Conservation (phyloP, 1,140 invertebrate species). For the Octopus bimaculoides region DNA sequence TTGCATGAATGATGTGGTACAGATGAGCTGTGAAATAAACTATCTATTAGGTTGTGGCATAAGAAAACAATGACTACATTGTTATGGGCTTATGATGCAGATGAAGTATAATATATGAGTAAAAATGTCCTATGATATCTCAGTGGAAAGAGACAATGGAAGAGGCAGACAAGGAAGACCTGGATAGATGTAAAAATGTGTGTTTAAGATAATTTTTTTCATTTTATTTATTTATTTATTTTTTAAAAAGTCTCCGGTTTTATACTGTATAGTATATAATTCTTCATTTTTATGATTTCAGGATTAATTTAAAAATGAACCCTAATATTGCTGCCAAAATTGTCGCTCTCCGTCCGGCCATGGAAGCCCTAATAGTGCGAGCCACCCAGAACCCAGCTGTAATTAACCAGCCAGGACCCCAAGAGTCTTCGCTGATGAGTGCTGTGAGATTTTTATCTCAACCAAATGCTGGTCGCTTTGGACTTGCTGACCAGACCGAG, state of each 20-base stretch:
- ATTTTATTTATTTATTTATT: not conserved
- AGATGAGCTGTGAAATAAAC: no score
- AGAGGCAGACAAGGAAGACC: no score
- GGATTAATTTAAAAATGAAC: slow-evolving; percentile 87
- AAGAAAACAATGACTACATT: not conserved
- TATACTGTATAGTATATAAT: slow-evolving; percentile 6
- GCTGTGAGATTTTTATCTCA: slow-evolving; percentile 44
- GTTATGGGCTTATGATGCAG: not conserved
- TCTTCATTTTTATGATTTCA: slow-evolving; percentile 36
- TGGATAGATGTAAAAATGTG: not conserved
- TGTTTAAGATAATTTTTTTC: not conserved
- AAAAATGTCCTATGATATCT: not conserved
- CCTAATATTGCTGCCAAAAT: slow-evolving; percentile 75
- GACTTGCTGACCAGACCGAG: slow-evolving; percentile 31
- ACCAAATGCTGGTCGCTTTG: slow-evolving; percentile 41
- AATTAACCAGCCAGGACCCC: slow-evolving; percentile 35
- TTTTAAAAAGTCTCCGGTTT: not conserved
- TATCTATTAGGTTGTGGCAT: no score
- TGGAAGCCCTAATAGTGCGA: slow-evolving; percentile 80
- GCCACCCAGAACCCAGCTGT: slow-evolving; percentile 75
- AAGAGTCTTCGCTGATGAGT: slow-evolving; percentile 47
- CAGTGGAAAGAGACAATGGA: not conserved
- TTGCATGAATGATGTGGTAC: no score
- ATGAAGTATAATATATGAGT: not conserved
- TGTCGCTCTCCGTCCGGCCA: slow-evolving; percentile 78